These are phyloP conservation scores for Lophochroa leadbeateri DNA, from an alignment of 2,113 vertebrate species.

Conservation along the genomic window DNA sequence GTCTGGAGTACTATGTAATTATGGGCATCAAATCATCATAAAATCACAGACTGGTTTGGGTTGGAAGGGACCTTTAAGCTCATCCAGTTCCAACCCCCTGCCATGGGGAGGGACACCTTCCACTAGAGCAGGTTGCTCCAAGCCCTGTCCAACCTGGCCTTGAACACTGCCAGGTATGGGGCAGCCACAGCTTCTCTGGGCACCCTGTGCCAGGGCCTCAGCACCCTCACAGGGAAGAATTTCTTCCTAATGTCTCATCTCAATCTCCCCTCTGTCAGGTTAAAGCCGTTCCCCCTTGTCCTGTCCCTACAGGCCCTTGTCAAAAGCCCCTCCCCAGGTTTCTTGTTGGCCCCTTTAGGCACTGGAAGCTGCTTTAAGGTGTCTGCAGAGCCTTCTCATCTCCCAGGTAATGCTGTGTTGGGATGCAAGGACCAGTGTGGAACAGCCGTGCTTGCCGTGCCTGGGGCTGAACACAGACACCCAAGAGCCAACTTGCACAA, in stretches of 20 bases:
- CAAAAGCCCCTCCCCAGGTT: background rate
- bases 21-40: background rate
- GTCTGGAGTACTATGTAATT: background rate
- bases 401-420: fast-evolving
- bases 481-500: background rate
- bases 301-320: background rate
- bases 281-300: background rate
- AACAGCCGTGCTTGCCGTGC: background rate
- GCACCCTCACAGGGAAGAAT: too few relatives aligned
- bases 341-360: background rate
- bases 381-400: background rate
- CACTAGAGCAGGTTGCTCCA: background rate
- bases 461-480: background rate
- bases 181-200: background rate
- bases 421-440: background rate
- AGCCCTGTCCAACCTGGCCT: background rate
- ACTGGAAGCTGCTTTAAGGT: background rate
- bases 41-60: background rate
- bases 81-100: background rate
- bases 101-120: background rate
- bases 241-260: background rate
- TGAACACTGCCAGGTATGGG: background rate
- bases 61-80: background rate
- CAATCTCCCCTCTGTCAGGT: background rate
- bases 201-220: background rate